A percentile compares a stretch with the other conserved stretches of the same genome.
These are phyloP conservation scores for Atherix ibis DNA, from an alignment of 2,888 invertebrate species.

Conservation along the genomic window DNA sequence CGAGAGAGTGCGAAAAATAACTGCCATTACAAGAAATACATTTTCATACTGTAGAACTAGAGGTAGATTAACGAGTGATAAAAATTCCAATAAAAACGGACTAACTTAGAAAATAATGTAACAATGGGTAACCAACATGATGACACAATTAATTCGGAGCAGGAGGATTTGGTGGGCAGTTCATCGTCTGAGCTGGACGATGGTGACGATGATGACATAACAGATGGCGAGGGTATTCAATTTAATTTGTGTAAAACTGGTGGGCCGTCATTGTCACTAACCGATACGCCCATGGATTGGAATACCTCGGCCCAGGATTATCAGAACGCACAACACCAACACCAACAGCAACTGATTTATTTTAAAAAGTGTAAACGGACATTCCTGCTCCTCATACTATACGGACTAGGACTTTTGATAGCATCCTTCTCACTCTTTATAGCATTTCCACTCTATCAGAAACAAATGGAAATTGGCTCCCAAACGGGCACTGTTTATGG, in stretches of 20 bases:
- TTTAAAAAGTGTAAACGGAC: constrained; percentile 11
- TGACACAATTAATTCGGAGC: constrained; percentile 14
- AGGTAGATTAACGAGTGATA: no score
- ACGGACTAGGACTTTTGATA: constrained; percentile 32
- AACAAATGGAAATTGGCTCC: constrained; percentile 15
- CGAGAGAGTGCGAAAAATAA: no score
- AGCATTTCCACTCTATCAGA: constrained; percentile 35
- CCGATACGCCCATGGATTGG: constrained; percentile 10
- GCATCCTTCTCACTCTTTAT: constrained; percentile 36
- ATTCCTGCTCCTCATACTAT: constrained; percentile 21
- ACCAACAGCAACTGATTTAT: constrained; percentile 12
- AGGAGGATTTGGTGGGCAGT: constrained; percentile 17
- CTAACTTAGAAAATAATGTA: constrained; percentile 5
- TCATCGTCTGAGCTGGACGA: constrained; percentile 15
- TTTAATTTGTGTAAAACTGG: constrained; percentile 11
- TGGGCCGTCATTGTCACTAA: constrained; percentile 8
- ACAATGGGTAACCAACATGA: constrained; percentile 12
- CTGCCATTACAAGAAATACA: no score
- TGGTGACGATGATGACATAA: constrained; percentile 14
- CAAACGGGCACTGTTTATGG: constrained; percentile 16
- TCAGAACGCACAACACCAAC: constrained; percentile 14
- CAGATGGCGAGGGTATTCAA: constrained; percentile 13
- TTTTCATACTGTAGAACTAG: no score
- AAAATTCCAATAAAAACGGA: no score
- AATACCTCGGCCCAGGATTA: constrained; percentile 10